phyloP scores from a whole-genome alignment of 2,797 vertebrate species.

The Anas bernieri region DNA sequence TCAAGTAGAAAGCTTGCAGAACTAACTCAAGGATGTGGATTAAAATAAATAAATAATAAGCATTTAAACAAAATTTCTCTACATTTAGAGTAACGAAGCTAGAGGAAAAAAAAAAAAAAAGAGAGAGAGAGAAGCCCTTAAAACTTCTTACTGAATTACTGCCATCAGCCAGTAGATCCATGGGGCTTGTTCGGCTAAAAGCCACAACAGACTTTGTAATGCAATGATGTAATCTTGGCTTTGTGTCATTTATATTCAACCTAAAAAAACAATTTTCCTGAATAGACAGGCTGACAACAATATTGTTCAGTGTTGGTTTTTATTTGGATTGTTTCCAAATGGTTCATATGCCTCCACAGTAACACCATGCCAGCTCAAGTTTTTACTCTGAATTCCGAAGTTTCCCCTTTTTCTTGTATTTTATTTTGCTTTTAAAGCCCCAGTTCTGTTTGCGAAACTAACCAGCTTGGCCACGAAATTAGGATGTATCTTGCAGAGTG shows the following conservation, averaged over 20 bases:
- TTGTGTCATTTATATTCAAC: constrained; percentile 88
- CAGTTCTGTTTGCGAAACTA: constrained; percentile 84
- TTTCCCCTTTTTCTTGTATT: constrained; percentile 75
- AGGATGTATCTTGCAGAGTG: constrained; percentile 87
- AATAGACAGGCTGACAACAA: constrained; percentile 88
- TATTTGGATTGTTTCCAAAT: constrained; percentile 89
- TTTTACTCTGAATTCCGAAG: constrained; percentile 77
- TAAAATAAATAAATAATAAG: neutral
- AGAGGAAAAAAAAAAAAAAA: neutral
- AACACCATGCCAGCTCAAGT: constrained; percentile 75
- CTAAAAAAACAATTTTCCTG: constrained; percentile 83
- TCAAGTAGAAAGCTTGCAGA: constrained; percentile 37
- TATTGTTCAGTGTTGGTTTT: constrained; percentile 87
- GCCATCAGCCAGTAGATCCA: constrained; percentile 77
- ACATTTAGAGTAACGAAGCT: constrained; percentile 46
- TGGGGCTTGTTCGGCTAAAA: constrained; percentile 82
- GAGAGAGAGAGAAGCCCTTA: constrained; percentile 42
- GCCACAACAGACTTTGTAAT: constrained; percentile 87
- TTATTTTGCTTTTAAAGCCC: constrained; percentile 81
- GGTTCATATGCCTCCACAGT: constrained; percentile 85
- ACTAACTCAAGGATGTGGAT: constrained; percentile 26
- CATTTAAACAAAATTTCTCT: constrained; percentile 57
- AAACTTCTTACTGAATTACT: constrained; percentile 77
- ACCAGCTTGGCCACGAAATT: constrained; percentile 84
- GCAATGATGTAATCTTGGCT: constrained; percentile 90